A percentile compares a stretch with the other conserved stretches of the same genome.
phyloP scores from a whole-genome alignment of 1,140 invertebrate species.

The Dolichoris vasculosae region DNA sequence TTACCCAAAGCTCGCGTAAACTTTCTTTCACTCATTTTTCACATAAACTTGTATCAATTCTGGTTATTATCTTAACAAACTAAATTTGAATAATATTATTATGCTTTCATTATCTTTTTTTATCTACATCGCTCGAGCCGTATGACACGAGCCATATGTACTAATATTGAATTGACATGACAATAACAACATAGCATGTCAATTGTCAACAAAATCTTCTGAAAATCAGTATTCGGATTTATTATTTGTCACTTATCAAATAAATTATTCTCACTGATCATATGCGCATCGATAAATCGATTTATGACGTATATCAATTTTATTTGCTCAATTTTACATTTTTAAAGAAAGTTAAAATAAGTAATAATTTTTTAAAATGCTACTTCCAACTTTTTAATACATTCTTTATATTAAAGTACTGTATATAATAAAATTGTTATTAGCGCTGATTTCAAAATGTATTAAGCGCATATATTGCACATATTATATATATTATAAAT shows the following conservation, averaged over 20 bases:
- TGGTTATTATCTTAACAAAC: not conserved
- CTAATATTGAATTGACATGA: not conserved
- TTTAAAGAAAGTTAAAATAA: not conserved
- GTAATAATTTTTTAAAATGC: not conserved
- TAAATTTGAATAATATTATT: not conserved
- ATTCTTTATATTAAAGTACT: not conserved
- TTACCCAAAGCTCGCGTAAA: constrained; percentile 82
- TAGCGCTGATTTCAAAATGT: not conserved
- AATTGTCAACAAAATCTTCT: constrained; percentile 3
- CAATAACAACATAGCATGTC: not conserved
- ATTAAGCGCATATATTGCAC: not conserved
- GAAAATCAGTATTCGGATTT: not conserved
- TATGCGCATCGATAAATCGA: not conserved
- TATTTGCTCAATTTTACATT: not conserved
- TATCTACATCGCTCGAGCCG: not conserved
- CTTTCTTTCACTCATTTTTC: constrained; percentile 82
- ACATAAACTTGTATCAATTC: not conserved
- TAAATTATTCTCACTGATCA: not conserved
- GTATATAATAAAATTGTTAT: not conserved
- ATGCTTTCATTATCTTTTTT: not conserved
- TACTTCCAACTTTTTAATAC: not conserved
- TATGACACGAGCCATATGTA: constrained; percentile 11
- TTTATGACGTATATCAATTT: not conserved
- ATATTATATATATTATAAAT: not conserved
- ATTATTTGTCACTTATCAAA: not conserved